Conservation (phyloP, 2,113 vertebrate species). For the Ameiurus melas region DNA sequence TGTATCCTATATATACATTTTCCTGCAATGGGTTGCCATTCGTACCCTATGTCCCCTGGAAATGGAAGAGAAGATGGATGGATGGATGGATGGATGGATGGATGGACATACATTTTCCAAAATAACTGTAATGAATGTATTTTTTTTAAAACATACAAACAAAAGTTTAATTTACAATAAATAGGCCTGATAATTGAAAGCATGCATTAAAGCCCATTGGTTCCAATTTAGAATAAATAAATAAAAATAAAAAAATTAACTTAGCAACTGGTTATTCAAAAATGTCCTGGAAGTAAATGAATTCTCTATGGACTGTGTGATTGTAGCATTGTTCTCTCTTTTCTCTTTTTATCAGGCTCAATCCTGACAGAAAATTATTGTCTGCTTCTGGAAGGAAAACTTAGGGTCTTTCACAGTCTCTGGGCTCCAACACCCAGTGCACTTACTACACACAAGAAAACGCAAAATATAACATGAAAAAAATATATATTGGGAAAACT, state of each 20-base stretch:
- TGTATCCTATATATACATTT: neutral
- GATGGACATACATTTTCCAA: neutral
- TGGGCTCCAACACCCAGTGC: conserved; percentile 58
- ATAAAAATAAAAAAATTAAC: neutral
- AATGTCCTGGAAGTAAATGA: neutral
- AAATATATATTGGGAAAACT: conserved; percentile 79
- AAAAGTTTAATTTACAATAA: neutral
- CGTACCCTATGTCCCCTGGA: too few species aligned
- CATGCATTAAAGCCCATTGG: neutral
- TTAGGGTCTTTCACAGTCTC: conserved; percentile 68
- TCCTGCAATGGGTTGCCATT: too few species aligned
- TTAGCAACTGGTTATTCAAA: neutral
- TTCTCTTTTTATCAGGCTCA: conserved; percentile 76
- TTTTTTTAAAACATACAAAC: neutral
- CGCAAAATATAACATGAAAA: conserved; percentile 73
- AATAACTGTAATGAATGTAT: neutral
- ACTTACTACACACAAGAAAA: conserved; percentile 61
- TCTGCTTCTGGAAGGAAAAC: conserved; percentile 73
- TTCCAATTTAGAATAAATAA: neutral
- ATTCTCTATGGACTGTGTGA: neutral
- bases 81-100: too few species aligned
- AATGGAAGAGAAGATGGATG: too few species aligned
- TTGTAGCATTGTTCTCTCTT: conserved; percentile 51
- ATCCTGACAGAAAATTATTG: conserved; percentile 71
- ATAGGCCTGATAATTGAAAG: neutral